These are phyloP conservation scores for Noturus placidus DNA, from an alignment of 2,113 vertebrate species.

Conservation along the genomic window DNA sequence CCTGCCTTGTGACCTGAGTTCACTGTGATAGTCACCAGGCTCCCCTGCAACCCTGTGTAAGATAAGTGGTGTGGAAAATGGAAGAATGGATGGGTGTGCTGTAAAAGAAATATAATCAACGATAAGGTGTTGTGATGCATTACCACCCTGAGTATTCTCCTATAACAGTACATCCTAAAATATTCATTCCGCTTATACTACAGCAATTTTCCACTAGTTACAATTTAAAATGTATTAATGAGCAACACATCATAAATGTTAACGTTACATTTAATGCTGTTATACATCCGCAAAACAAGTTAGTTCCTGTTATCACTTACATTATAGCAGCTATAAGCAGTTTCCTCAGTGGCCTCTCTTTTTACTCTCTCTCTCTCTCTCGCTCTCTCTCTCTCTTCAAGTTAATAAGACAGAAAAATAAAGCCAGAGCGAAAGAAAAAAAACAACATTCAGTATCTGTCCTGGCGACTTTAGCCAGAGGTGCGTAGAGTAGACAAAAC, in stretches of 20 bases:
- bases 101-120: not conserved
- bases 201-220: not conserved
- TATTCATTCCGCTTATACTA: not conserved
- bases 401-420: not conserved
- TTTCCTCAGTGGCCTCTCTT: not conserved
- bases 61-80: too few species aligned
- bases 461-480: too few species aligned
- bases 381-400: not conserved
- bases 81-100: not conserved
- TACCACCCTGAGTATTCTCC: not conserved
- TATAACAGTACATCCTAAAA: not conserved
- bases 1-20: too few species aligned
- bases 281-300: not conserved
- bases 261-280: not conserved
- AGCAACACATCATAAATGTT: not conserved
- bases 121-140: too few species aligned
- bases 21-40: too few species aligned
- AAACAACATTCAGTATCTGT: too few species aligned
- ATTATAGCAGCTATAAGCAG: not conserved
- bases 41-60: too few species aligned
- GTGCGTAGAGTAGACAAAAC: too few species aligned
- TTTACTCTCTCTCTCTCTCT: not conserved
- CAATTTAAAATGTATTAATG: not conserved
- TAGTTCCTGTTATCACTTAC: not conserved
- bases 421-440: not conserved